Evolutionary conservation across 1,140 invertebrate species (phyloP).

Genomic region (Sitobion miscanthi): DNA sequence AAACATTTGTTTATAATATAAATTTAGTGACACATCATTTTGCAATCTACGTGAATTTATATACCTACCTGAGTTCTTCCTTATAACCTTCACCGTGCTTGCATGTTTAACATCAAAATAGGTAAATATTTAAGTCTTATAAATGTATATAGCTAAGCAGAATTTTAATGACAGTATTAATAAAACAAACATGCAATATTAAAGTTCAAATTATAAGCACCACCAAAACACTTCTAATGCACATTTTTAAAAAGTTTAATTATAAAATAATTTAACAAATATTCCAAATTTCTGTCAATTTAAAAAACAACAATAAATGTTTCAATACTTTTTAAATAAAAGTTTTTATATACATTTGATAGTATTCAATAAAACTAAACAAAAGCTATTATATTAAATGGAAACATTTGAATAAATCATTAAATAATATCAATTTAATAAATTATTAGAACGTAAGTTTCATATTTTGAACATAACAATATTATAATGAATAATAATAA

Average conservation of each 20-base stretch:
- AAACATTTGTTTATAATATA: constrained; percentile 56
- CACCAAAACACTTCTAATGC: background rate
- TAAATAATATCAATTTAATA: too few relatives aligned
- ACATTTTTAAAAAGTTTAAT: background rate
- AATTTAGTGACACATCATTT: background rate
- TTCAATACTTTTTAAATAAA: background rate
- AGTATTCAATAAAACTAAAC: background rate
- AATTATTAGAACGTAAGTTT: background rate
- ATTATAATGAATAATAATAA: background rate
- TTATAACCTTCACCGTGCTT: constrained; percentile 50
- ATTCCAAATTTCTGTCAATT: background rate
- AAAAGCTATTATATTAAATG: background rate
- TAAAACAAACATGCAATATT: constrained; percentile 36
- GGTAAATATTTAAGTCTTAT: constrained; percentile 32
- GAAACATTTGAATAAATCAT: background rate
- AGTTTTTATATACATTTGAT: background rate
- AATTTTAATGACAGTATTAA: background rate
- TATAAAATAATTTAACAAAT: too few relatives aligned
- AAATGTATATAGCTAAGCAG: background rate
- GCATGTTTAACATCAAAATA: constrained; percentile 53
- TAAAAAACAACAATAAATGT: too few relatives aligned
- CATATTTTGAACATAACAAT: too few relatives aligned
- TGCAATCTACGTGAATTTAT: constrained; percentile 49
- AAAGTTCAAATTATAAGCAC: background rate
- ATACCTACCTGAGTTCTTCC: constrained; percentile 53